Conservation (phyloP, 1,140 invertebrate genomes). For the Zophobas atratus region DNA sequence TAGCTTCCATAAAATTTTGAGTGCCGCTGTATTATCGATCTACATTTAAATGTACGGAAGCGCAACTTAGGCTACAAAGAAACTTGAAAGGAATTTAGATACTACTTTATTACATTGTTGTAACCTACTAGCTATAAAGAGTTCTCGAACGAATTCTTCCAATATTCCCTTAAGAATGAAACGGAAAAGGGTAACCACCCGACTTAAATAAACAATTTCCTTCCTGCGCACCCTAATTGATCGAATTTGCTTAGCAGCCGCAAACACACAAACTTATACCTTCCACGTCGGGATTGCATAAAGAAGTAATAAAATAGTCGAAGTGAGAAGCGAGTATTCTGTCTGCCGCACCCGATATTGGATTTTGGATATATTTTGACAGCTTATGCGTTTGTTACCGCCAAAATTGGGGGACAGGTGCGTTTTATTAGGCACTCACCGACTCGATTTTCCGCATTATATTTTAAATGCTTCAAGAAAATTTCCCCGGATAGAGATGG, state of each 20-base stretch:
- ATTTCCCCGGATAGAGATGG: slow-evolving; percentile 19
- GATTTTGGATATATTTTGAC: slow-evolving; percentile 47
- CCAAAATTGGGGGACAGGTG: slow-evolving; percentile 50
- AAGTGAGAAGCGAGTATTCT: slow-evolving; percentile 16
- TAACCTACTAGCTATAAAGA: slow-evolving; percentile 40
- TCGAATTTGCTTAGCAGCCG: neutral
- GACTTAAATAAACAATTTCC: slow-evolving; percentile 31
- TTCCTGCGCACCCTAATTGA: neutral
- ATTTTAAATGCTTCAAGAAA: slow-evolving; percentile 32
- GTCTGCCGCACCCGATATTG: slow-evolving; percentile 18
- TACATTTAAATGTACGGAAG: slow-evolving; percentile 35
- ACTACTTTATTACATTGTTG: slow-evolving; percentile 43
- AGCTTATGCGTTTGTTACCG: slow-evolving; percentile 53
- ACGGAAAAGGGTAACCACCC: slow-evolving; percentile 7
- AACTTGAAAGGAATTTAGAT: slow-evolving; percentile 40
- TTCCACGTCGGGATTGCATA: slow-evolving; percentile 27
- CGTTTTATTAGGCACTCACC: slow-evolving; percentile 47
- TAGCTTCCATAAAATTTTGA: slow-evolving; percentile 7
- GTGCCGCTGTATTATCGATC: slow-evolving; percentile 27
- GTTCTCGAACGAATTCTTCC: slow-evolving; percentile 33
- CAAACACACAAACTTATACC: slow-evolving; percentile 1
- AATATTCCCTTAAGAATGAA: slow-evolving; percentile 11
- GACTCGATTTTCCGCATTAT: slow-evolving; percentile 19
- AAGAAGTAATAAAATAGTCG: slow-evolving; percentile 35
- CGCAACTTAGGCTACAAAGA: slow-evolving; percentile 36